A percentile compares a stretch with the other conserved stretches of the same genome.
Evolutionary conservation across 2,113 vertebrate genomes (phyloP).

Genomic region (Columba janthina): DNA sequence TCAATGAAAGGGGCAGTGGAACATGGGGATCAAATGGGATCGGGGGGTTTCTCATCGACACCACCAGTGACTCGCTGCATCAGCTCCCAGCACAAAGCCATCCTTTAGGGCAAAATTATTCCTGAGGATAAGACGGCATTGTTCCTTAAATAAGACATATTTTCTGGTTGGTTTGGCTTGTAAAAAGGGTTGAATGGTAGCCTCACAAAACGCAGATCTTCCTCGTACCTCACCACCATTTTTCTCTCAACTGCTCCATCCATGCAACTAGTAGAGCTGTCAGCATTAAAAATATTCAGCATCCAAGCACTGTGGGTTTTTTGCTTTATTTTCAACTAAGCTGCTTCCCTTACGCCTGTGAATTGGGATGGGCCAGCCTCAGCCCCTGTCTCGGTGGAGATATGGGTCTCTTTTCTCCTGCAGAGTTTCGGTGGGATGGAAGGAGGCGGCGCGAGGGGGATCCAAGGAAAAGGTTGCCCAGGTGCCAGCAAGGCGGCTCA

Average conservation of each 20-base stretch:
- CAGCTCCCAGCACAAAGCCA: background rate
- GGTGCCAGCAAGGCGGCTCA: slow-evolving; percentile 15
- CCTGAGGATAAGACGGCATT: background rate
- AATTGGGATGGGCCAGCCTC: background rate
- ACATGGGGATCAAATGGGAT: accelerated
- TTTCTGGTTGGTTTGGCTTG: background rate
- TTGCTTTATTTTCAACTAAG: background rate
- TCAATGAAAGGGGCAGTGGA: background rate
- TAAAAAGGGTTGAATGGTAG: background rate
- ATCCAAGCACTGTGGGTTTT: background rate
- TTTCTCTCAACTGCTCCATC: background rate
- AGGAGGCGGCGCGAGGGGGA: background rate
- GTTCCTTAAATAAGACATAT: background rate
- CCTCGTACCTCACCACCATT: background rate
- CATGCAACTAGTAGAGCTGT: background rate
- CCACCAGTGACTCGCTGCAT: background rate
- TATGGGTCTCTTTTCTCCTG: background rate
- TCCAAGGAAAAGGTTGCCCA: background rate
- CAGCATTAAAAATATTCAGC: background rate
- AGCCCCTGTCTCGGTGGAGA: background rate
- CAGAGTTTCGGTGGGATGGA: background rate
- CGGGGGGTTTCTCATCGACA: accelerated
- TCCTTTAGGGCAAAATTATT: background rate
- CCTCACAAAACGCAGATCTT: background rate
- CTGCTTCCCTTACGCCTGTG: background rate